A percentile compares a stretch with the other conserved stretches of the same genome.
Evolutionary conservation across 2,113 vertebrate genomes (phyloP).

Genomic region (Limnothrissa miodon): DNA sequence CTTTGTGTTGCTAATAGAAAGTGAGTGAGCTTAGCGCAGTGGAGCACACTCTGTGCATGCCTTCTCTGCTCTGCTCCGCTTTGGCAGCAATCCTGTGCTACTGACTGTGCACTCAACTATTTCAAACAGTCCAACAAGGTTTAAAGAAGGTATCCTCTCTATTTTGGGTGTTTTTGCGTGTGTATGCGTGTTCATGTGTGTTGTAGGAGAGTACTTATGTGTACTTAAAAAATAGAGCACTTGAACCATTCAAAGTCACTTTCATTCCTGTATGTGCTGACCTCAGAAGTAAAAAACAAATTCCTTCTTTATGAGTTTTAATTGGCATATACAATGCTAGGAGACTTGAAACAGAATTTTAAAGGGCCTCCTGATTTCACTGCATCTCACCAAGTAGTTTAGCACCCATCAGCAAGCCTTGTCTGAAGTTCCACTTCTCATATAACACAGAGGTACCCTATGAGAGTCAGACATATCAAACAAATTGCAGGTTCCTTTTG

Average conservation of each 20-base stretch:
- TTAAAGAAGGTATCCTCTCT: not conserved
- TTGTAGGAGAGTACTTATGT: too few species aligned
- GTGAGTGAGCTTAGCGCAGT: not conserved
- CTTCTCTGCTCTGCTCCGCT: not conserved
- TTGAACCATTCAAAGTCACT: not conserved
- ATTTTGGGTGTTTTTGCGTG: too few species aligned
- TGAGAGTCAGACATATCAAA: not conserved
- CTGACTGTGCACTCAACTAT: not conserved
- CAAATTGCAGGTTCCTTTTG: not conserved
- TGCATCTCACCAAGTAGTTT: not conserved
- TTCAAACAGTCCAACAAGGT: not conserved
- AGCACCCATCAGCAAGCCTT: not conserved
- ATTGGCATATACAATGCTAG: not conserved
- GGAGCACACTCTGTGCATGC: not conserved
- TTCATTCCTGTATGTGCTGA: not conserved
- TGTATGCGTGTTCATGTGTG: too few species aligned
- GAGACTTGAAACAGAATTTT: not conserved
- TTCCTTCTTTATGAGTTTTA: not conserved
- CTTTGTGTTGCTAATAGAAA: not conserved
- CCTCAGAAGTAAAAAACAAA: not conserved
- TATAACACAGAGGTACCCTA: not conserved
- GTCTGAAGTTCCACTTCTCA: not conserved
- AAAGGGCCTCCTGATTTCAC: not conserved
- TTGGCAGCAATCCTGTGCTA: not conserved
- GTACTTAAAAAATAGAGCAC: too few species aligned